These are phyloP conservation scores for Pipra filicauda DNA, from an alignment of 2,113 vertebrate genomes.

Conservation along the genomic window DNA sequence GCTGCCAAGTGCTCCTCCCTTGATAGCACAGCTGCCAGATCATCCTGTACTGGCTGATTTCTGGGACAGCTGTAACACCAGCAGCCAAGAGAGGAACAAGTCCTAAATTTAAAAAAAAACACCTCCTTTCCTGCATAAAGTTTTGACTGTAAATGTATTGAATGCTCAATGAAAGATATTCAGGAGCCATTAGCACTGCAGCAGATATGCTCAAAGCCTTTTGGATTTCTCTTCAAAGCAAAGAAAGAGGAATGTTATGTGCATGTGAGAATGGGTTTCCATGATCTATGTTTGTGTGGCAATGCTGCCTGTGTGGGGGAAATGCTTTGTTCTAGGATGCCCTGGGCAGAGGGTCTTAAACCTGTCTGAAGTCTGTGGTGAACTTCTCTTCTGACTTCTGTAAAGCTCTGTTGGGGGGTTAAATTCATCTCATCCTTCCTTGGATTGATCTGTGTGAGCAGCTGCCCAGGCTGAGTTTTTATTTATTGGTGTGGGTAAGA, in stretches of 20 bases:
- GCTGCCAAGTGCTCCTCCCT: not conserved
- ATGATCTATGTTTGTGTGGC: not conserved
- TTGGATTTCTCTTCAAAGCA: conserved; percentile 40
- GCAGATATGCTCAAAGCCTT: not conserved
- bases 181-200: not conserved
- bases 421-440: not conserved
- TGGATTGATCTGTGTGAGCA: not conserved
- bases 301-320: not conserved
- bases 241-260: not conserved
- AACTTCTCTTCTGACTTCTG: not conserved
- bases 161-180: not conserved
- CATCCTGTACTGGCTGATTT: not conserved
- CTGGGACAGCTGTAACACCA: not conserved
- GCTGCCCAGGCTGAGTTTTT: not conserved
- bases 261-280: not conserved
- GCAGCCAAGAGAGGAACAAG: not conserved
- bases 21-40: not conserved
- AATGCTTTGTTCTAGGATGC: not conserved
- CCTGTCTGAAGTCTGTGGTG: not conserved
- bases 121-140: not conserved
- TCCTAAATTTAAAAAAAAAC: not conserved
- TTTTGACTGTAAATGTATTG: not conserved
- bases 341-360: not conserved
- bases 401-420: not conserved
- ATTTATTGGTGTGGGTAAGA: not conserved